Base-by-base conservation (phyloP, 2,797 vertebrate genomes). In the Melanotaenia maccullochi region DNA sequence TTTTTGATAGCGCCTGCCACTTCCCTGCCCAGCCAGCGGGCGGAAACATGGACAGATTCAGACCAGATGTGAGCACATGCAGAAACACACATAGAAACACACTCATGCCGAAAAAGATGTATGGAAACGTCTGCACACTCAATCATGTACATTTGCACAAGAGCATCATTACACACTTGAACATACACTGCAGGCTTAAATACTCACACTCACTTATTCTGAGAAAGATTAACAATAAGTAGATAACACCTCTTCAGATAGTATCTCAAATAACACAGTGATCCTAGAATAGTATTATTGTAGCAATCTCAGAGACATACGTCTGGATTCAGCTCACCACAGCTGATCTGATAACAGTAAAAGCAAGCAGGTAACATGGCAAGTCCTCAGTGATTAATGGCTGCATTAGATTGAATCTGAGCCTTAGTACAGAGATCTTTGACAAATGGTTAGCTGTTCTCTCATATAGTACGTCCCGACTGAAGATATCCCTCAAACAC, bases 1-100 rank as follows among this genome's bases (percentile, higher is more conserved):
- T 94, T 92, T 92, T 92, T 73, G 90, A 94, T 94, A 94, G 92
- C 87, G 87, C 80, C 91, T 91, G 91, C 90, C 92, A 93, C 92
- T 93, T 93, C 90, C 90, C 91, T 92, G 91, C 91, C 89, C 90
- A 89, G 90, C 91, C 90, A 87, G 89, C 82, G 65, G 85, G 90
- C 93, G 91, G 92, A 94, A 95, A 92, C 90, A 79, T 13, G 82
- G 90, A 91, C 91, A 92, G 91, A 94, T 94, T 94, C 91, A 91
- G 89, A 93, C 91, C 93, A 95, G 93, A 94, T 95, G 93, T 93
- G 90, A 87, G 85, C 25, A 60, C 55, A 68, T 38, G 64, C 49
- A 59, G 42, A 65, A 44, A 80, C 60, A 79, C 65, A 71, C 70
- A 14, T 38, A 65, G 51, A 56, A 69, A 76, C 57, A 47, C 82